phyloP scores from a whole-genome alignment of 2,797 vertebrate genomes.

The Sternarchorhynchus goeldii region DNA sequence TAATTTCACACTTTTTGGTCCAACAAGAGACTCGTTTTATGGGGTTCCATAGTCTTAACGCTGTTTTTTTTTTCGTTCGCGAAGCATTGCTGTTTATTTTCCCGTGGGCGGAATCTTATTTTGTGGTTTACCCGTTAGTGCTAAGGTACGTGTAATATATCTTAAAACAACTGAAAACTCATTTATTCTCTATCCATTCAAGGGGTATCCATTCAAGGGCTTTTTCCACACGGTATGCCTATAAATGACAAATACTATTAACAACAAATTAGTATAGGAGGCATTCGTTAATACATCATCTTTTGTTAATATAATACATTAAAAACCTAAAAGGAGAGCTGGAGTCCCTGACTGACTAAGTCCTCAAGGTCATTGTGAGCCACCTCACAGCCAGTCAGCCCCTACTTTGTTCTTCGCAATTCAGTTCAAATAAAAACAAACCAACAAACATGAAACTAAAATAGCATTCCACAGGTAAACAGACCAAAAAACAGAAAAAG shows the following conservation, averaged over 20 bases:
- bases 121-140: constrained; percentile 36
- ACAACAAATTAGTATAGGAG: constrained; percentile 59
- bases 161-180: constrained; percentile 43
- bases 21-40: constrained; percentile 42
- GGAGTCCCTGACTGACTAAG: constrained; percentile 49
- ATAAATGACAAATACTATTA: constrained; percentile 58
- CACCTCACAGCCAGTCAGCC: constrained; percentile 46
- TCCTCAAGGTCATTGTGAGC: constrained; percentile 53
- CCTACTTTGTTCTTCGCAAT: constrained; percentile 46
- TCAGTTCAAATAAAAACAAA: constrained; percentile 43
- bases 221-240: constrained; percentile 53
- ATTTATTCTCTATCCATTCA: constrained; percentile 50
- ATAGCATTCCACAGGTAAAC: constrained; percentile 50
- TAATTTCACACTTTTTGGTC: constrained; percentile 47
- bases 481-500: constrained; percentile 10
- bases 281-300: constrained; percentile 55
- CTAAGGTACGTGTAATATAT: constrained; percentile 29
- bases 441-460: constrained; percentile 23
- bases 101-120: constrained; percentile 50
- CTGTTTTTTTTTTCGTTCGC: constrained; percentile 19
- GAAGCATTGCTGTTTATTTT: constrained; percentile 35
- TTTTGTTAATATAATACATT: constrained; percentile 56
- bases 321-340: constrained; percentile 51
- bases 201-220: constrained; percentile 60
- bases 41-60: constrained; percentile 39